A percentile compares a stretch with the other conserved stretches of the same genome.
These are phyloP conservation scores for Paratilapia polleni DNA, from an alignment of 2,113 vertebrate genomes.

Conservation along the genomic window DNA sequence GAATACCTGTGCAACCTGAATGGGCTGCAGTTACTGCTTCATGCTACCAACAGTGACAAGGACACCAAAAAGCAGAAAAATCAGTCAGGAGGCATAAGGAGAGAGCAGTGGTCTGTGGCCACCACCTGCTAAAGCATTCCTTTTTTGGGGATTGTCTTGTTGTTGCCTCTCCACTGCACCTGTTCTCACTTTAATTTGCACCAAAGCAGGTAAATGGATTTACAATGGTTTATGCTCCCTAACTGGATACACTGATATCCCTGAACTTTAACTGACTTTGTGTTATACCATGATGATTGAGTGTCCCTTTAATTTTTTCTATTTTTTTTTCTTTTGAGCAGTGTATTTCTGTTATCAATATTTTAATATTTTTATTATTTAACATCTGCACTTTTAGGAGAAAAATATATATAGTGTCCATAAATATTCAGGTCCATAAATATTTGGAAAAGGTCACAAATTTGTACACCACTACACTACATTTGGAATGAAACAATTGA, in stretches of 20 bases:
- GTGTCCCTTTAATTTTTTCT: neutral
- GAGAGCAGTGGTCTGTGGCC: neutral
- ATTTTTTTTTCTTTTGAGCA: too few species aligned
- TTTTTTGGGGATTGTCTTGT: neutral
- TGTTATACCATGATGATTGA: neutral
- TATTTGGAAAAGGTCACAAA: too few species aligned
- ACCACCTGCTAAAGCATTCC: neutral
- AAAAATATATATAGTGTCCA: too few species aligned
- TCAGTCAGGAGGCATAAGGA: neutral
- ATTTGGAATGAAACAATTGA: neutral
- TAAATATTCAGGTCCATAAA: too few species aligned
- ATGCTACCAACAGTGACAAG: neutral
- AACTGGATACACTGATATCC: neutral
- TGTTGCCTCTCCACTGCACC: neutral
- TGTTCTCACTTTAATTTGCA: neutral
- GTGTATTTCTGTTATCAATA: neutral
- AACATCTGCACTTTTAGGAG: too few species aligned
- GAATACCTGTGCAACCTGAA: neutral
- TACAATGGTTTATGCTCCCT: neutral
- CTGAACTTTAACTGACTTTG: neutral
- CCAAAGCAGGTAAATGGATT: neutral
- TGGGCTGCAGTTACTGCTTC: neutral
- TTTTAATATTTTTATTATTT: too few species aligned
- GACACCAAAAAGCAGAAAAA: neutral
- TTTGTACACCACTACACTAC: too few species aligned